A percentile compares a stretch with the other conserved stretches of the same genome.
Evolutionary conservation across 1,140 invertebrate species (phyloP).

Genomic region (Zaprionus africanus): DNA sequence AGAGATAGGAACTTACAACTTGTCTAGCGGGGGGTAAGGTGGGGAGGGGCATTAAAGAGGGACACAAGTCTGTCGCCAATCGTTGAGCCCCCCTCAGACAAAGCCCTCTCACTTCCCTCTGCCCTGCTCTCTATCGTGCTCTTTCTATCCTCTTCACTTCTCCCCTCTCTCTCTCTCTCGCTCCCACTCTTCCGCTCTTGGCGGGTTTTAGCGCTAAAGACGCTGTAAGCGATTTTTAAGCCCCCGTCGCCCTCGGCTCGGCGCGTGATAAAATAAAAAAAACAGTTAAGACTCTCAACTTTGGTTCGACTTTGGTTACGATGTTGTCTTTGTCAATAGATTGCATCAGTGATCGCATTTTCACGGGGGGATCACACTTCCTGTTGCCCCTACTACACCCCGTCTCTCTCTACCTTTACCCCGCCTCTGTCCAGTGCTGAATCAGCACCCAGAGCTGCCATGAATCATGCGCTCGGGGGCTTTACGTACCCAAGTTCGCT

Average conservation of each 20-base stretch:
- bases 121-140: not conserved
- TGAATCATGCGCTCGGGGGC: slow-evolving; percentile 23
- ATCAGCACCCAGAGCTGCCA: slow-evolving; percentile 12
- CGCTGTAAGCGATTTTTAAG: slow-evolving; percentile 81
- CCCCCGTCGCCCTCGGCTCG: slow-evolving; percentile 28
- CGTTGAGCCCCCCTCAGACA: slow-evolving; percentile 31
- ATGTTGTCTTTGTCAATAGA: slow-evolving; percentile 31
- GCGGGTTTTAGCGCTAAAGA: slow-evolving; percentile 65
- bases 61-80: slow-evolving; percentile 12
- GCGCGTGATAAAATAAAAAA: slow-evolving; percentile 62
- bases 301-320: slow-evolving; percentile 11
- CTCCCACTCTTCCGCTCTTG: slow-evolving; percentile 25
- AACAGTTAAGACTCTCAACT: slow-evolving; percentile 7
- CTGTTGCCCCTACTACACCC: not conserved
- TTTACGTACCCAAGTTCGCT: slow-evolving; percentile 10
- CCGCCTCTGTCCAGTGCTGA: slow-evolving; percentile 9
- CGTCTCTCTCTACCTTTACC: no score
- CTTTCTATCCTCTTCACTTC: not conserved
- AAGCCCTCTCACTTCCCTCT: slow-evolving; percentile 30
- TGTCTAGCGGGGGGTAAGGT: not conserved
- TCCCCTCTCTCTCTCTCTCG: not conserved
- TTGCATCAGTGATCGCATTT: slow-evolving; percentile 43
- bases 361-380: slow-evolving; percentile 39
- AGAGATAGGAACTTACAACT: slow-evolving; percentile 26
- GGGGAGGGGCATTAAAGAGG: not conserved